Evolutionary conservation across 2,113 vertebrate genomes (phyloP).

Genomic region (Tupaia tana): DNA sequence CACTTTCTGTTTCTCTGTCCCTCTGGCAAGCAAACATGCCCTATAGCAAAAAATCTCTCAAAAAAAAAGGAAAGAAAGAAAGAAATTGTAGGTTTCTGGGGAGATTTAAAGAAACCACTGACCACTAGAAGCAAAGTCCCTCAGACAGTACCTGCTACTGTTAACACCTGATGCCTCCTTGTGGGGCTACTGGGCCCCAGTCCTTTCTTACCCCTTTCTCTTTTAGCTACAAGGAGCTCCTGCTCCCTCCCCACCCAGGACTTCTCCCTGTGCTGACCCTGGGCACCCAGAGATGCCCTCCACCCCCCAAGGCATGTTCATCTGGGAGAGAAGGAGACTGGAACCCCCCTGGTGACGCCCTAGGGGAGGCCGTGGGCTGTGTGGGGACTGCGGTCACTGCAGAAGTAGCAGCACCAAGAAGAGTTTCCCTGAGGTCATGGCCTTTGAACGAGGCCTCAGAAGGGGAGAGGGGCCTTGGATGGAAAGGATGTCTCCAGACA

Average conservation of each 20-base stretch:
- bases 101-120: not conserved
- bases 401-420: not conserved
- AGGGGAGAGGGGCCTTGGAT: not conserved
- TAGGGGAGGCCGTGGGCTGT: not conserved
- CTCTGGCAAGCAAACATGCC: no score
- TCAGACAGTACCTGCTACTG: not conserved
- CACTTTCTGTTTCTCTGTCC: no score
- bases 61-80: no score
- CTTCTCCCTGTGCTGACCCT: not conserved
- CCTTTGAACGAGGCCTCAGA: not conserved
- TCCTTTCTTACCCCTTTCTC: not conserved
- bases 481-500: not conserved
- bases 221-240: not conserved
- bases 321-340: not conserved
- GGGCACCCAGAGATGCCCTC: not conserved
- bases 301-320: not conserved
- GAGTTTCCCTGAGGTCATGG: not conserved
- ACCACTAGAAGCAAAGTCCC: not conserved
- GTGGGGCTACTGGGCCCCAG: no score
- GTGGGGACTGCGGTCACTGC: rapidly evolving
- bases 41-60: no score
- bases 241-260: no score
- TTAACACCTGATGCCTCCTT: not conserved
- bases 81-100: not conserved
- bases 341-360: rapidly evolving